Base-by-base conservation (phyloP, 2,888 invertebrate species). In the Phrixothrix hirtus region DNA sequence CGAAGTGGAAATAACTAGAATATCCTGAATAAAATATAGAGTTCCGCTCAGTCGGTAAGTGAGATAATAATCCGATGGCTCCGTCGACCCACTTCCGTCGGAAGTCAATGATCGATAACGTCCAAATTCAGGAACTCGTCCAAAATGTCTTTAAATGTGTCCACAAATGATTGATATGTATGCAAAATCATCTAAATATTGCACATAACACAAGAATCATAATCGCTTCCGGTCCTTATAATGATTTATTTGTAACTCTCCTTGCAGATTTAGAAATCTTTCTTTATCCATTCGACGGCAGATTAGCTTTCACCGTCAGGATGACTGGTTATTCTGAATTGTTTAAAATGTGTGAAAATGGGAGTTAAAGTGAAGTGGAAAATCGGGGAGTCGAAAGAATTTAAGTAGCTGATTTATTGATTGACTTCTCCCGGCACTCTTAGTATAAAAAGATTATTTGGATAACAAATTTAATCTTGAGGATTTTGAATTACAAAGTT, bases 11-110 rank as follows among this genome's bases (percentile, higher is more conserved):
- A 69, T 69, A 66, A 66, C 67, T 62, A 60, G 68, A 66, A 71
- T 66, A 70, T 66, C 67, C 66, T 65, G 69, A 69, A 71, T 71
- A 70, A 72, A 70, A 71, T 70, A 68, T 68, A 65, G 66, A 67
- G 63, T 66, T 67, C 65, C 67, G 64, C 64, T 66, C 63, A 63
- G 63, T 64, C 62, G 59, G 66, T 65, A 65, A 65, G 64, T 66
- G 64, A 66, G 66, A 70, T 70, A 69, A 70, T 69, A 65, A 70
- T 69, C 67, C 64, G 62, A 61, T 64, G 64, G 64, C 53, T 65
- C 58, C 59, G 62, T 57, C 65, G 67, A 65, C 66, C 66, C 63
- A 66, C 62, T 66, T 68, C 66, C 58, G 46, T 12, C 41, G 53
- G 44, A 57, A 50, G 52, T 54, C 52, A 38, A 34, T 56, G 57